Base-by-base conservation (phyloP, 2,888 invertebrate genomes). In the Dinocampus coccinellae region DNA sequence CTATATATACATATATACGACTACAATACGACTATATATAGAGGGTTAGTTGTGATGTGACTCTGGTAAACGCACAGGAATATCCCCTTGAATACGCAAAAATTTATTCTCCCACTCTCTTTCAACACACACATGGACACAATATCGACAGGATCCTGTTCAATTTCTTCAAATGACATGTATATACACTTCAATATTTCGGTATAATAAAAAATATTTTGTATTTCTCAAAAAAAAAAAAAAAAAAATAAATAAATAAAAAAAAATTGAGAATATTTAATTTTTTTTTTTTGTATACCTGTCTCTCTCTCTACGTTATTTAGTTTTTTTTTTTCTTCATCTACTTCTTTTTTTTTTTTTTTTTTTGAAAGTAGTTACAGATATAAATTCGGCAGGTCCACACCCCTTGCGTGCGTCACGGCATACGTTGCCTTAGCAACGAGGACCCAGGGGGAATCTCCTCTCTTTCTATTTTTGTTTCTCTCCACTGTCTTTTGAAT, bases 371-470 rank as follows among this genome's bases (percentile, higher is more conserved):
- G 58, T 42, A 60, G 52, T 29, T 42, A 60, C 29, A 13, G 26
- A 33, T 33, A 62, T 69, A 64, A 64, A 70, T 64, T 58, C 29
- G 42, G 47, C 63, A 24, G 70, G 47, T 57, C 64, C 70, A 70
- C 70, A 70, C 64, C 70, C 70, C 57, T 57, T 26, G 33, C 34
- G 63, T 64, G 64, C 57, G 36, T 36, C 62, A 61, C 60, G 61
- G 57, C 62, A 69, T 55, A 26, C 4, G 69, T 69, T 69, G 26
- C 63, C 58, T 63, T 64, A 58, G 42, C 42, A 16, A 70, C 58
- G 11, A 11, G 39, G 29, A 33, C 57, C 33, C 42, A 58, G 52
- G 63, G 34, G 57, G 42, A n/a, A 34, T 47, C 47, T 16, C 16
- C 10, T 36, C 33, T 29, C 34, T 33, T 29, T 34, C 20, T 34